phyloP scores from a whole-genome alignment of 2,797 vertebrate species.

The Acrossocheilus fasciatus region DNA sequence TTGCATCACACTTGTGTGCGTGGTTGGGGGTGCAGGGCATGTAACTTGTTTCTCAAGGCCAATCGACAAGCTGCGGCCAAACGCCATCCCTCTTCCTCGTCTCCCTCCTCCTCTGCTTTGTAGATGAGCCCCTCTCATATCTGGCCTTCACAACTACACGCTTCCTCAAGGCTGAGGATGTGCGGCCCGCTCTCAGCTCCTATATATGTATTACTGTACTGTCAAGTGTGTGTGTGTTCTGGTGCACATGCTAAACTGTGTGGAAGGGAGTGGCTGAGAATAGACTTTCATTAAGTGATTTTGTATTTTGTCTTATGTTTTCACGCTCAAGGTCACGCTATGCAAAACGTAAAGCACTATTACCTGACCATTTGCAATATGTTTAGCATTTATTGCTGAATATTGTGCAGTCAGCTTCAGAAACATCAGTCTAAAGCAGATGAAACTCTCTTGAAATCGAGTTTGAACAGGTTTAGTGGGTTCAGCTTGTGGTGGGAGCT shows the following conservation, averaged over 20 bases:
- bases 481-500: constrained; percentile 8
- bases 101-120: constrained; percentile 59
- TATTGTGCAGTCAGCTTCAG: background rate
- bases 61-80: constrained; percentile 74
- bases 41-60: constrained; percentile 85
- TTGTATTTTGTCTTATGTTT: constrained; percentile 6
- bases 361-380: background rate
- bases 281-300: constrained; percentile 7
- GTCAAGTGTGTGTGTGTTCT: constrained; percentile 12
- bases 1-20: constrained; percentile 79
- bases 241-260: background rate
- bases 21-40: constrained; percentile 73
- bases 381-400: background rate
- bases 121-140: constrained; percentile 58
- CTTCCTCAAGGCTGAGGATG: constrained; percentile 79
- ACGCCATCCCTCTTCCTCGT: constrained; percentile 65
- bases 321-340: constrained; percentile 1
- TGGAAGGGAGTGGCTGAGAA: background rate
- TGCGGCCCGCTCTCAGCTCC: constrained; percentile 33
- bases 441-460: background rate
- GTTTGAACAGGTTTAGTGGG: background rate
- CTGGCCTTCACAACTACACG: constrained; percentile 75
- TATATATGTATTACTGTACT: constrained; percentile 32
- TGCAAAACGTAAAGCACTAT: background rate
- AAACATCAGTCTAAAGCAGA: background rate